Evolutionary conservation across 2,888 invertebrate species (phyloP), one percentile per base, ranked within the genome.

Genomic region (Scaptodrosophila latifasciaeformis): DNA sequence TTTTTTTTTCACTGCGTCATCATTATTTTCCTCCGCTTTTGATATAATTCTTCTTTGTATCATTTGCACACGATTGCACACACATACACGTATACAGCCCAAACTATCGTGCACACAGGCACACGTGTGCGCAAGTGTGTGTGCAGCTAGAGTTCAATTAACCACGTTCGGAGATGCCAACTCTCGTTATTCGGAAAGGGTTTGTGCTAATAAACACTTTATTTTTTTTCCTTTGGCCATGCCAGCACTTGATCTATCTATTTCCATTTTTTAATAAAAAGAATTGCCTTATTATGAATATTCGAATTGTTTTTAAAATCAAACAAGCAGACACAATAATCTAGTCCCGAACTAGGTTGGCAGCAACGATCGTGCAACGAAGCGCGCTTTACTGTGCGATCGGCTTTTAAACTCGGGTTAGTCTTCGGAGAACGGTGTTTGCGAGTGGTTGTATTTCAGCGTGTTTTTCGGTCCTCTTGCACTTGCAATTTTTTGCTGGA

Each of bases 371-470:
- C 40, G 40, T 6, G 10, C 19, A 21, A 2, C 40, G 40, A 40
- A 19, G 21, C 40, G 40, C 40, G 40, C 40, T 21, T 40, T 40
- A 40, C 19, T 40, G 40, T 21, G 10, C 40, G 21, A n/a, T 40
- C 12, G 40, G 10, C 21, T n/a, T 19, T 21, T 21, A 21, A 71
- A 79, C 71, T 67, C 62, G 79, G 79, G 82, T 82, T 82, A 84
- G 82, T 84, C 84, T 83, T 82, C 82, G 79, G 80, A 83, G 83
- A 84, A 83, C 80, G 64, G 67, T 68, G 81, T 78, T 68, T 65
- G 74, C 27, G 80, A 78, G 74, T 68, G 74, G 65, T 69, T 54
- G 61, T 37, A 40, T 42, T 27, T 56, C 19, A 46, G 46, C 24
- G 13, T 17, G 52, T 10, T n/a, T 49, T 50, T 47, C 54, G 30